Percentiles rank a stretch among this genome's conserved stretches.
These are phyloP conservation scores for Melangyna quadrimaculata DNA, from an alignment of 2,888 invertebrate genomes.

Conservation along the genomic window DNA sequence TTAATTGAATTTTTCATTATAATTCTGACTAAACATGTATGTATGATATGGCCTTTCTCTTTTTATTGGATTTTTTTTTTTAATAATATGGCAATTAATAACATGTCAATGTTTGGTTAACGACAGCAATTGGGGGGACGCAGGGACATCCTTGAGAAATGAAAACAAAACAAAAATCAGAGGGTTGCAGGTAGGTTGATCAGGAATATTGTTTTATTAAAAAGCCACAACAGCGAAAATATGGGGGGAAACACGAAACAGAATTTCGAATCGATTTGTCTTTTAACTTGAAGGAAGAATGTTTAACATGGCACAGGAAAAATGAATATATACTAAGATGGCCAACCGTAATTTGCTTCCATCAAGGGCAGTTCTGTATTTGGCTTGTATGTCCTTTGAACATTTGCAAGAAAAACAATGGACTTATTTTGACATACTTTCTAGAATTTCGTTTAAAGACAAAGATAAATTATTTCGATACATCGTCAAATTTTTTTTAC, in stretches of 20 bases:
- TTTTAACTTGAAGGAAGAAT: background rate
- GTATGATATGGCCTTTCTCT: background rate
- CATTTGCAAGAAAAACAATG: background rate
- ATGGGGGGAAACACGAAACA: background rate
- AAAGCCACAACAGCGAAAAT: background rate
- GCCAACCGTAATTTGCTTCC: background rate
- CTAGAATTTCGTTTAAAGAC: background rate
- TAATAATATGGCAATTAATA: constrained; percentile 14
- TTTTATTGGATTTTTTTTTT: background rate
- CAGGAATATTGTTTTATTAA: background rate
- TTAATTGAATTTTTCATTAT: constrained; percentile 15
- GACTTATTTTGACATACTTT: background rate
- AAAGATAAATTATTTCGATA: background rate
- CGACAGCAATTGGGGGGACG: background rate
- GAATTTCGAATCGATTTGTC: background rate
- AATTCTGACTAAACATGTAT: background rate
- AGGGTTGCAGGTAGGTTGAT: background rate
- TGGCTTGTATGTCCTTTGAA: background rate
- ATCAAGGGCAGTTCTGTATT: background rate
- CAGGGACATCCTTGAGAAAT: background rate
- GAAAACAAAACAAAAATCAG: background rate
- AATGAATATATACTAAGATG: background rate
- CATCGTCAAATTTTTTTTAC: background rate
- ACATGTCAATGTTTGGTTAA: constrained; percentile 23
- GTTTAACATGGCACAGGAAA: background rate